Conservation (phyloP, 2,888 invertebrate genomes). For the Dolomedes plantarius region DNA sequence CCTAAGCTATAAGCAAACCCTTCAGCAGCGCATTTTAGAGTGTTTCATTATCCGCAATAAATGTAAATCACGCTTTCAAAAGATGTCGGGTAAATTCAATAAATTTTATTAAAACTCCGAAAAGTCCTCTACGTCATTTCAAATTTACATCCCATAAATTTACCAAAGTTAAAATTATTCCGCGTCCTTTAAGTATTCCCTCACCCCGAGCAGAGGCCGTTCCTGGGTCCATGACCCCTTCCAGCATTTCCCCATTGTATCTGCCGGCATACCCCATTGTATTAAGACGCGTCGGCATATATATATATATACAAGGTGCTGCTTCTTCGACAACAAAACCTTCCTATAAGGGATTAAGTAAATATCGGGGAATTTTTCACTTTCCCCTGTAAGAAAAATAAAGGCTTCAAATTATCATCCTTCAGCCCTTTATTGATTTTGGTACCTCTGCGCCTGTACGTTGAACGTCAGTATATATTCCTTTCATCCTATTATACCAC, state of each 20-base stretch:
- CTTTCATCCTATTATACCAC: slow-evolving; percentile 22
- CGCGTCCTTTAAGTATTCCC: too few relatives aligned
- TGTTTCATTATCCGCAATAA: too few relatives aligned
- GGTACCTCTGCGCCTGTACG: slow-evolving; percentile 38
- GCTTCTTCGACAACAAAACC: background rate
- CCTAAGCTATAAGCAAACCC: too few relatives aligned
- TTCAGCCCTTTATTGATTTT: slow-evolving; percentile 70
- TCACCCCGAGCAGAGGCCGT: background rate
- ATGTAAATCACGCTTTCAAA: too few relatives aligned
- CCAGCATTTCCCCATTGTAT: background rate
- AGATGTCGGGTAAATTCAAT: too few relatives aligned
- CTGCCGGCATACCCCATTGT: background rate
- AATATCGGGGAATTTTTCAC: slow-evolving; percentile 26
- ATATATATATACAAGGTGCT: slow-evolving; percentile 23
- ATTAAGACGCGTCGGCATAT: too few relatives aligned
- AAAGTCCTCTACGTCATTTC: too few relatives aligned
- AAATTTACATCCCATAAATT: too few relatives aligned
- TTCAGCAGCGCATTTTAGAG: too few relatives aligned
- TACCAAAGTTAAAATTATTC: too few relatives aligned
- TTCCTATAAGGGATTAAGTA: slow-evolving; percentile 47
- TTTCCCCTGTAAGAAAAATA: slow-evolving; percentile 52
- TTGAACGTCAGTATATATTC: slow-evolving; percentile 38
- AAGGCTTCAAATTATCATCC: slow-evolving; percentile 59
- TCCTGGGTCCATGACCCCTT: slow-evolving; percentile 26
- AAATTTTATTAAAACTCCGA: too few relatives aligned